phyloP scores from a whole-genome alignment of 2,113 vertebrate genomes.

The Sakesphorus luctuosus region DNA sequence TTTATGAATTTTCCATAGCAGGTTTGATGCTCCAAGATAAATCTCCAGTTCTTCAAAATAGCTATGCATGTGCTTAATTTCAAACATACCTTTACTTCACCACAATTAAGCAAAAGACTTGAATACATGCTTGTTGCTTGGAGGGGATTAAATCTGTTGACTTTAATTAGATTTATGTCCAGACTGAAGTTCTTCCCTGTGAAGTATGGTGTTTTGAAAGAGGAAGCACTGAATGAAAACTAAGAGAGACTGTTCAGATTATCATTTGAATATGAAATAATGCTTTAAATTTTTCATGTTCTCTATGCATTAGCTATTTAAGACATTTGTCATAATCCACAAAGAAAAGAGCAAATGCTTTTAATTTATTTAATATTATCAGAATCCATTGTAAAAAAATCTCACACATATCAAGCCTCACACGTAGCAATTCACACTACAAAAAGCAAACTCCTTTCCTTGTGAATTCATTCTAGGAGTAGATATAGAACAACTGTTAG shows the following conservation, averaged over 20 bases:
- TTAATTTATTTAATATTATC: neutral
- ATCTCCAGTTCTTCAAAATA: constrained; percentile 52
- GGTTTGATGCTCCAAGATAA: constrained; percentile 57
- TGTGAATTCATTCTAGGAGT: neutral
- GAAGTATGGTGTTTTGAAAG: constrained; percentile 27
- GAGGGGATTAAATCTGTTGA: constrained; percentile 56
- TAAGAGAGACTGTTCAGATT: neutral
- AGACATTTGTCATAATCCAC: neutral
- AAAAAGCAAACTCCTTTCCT: neutral
- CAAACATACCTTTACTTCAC: constrained; percentile 37
- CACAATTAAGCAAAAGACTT: constrained; percentile 62
- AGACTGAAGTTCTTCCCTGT: constrained; percentile 38
- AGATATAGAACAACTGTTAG: neutral
- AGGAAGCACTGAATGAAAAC: constrained; percentile 11
- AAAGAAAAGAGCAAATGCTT: neutral
- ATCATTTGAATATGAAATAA: constrained; percentile 1
- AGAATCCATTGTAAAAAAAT: neutral
- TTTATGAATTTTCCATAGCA: constrained; percentile 68
- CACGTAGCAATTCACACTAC: neutral
- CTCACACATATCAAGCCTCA: neutral
- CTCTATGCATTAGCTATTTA: neutral
- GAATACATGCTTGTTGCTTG: constrained; percentile 41
- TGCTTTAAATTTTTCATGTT: neutral
- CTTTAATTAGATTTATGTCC: constrained; percentile 65
- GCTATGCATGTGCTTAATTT: constrained; percentile 33